These are phyloP conservation scores for Zosterops borbonicus DNA, from an alignment of 2,113 vertebrate species.

Conservation along the genomic window DNA sequence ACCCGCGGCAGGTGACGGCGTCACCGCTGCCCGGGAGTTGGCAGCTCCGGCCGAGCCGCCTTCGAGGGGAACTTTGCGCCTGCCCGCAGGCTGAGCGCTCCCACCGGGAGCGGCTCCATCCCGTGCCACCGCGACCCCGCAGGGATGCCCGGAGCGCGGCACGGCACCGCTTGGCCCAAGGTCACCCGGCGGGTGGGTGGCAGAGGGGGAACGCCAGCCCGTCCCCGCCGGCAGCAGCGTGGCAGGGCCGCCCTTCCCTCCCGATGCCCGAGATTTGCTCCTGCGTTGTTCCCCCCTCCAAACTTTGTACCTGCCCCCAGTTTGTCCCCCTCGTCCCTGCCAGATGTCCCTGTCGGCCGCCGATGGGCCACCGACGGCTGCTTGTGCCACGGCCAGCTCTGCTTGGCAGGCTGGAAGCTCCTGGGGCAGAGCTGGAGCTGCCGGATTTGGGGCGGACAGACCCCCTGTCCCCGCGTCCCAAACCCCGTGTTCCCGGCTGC, in stretches of 20 bases:
- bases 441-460: not conserved
- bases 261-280: fast-evolving
- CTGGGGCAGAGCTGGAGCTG: not conserved
- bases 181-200: not conserved
- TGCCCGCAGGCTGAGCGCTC: not conserved
- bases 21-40: not conserved
- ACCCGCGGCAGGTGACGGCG: not conserved
- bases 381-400: fast-evolving
- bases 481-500: not conserved
- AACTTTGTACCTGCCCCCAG: not conserved
- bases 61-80: not conserved
- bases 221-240: fast-evolving
- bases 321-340: not conserved
- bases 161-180: not conserved
- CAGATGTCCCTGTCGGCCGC: fast-evolving
- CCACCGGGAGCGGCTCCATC: not conserved
- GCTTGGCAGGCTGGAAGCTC: not conserved
- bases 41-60: not conserved
- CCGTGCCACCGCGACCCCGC: not conserved
- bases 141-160: not conserved
- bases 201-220: not conserved
- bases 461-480: not conserved
- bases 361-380: not conserved
- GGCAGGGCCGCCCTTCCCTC: not conserved
- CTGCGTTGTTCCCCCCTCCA: not conserved